A percentile compares a stretch with the other conserved stretches of the same genome.
Conservation (phyloP, 2,888 invertebrate genomes). For the Drosophila histrio region DNA sequence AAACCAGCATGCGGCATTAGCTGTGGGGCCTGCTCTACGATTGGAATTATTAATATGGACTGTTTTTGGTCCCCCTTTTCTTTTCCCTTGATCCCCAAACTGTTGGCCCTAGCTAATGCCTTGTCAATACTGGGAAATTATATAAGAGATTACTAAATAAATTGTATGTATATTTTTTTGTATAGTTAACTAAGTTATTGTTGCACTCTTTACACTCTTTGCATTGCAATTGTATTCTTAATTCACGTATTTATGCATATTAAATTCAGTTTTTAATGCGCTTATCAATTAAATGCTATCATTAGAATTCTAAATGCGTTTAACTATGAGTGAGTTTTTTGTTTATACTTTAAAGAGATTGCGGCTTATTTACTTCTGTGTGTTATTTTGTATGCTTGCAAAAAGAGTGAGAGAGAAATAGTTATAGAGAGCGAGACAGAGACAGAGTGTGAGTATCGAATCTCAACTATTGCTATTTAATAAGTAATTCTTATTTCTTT, state of each 20-base stretch:
- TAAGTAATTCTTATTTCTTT: constrained; percentile 11
- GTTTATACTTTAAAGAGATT: constrained; percentile 17
- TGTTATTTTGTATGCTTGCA: constrained; percentile 4
- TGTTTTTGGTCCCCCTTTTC: constrained; percentile 45
- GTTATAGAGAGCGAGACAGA: too few species aligned
- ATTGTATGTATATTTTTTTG: background rate
- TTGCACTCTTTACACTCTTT: constrained; percentile 38
- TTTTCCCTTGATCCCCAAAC: constrained; percentile 7
- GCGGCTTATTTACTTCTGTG: constrained; percentile 2
- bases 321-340: constrained; percentile 62
- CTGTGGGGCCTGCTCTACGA: background rate
- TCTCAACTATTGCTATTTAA: constrained; percentile 6
- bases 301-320: constrained; percentile 59
- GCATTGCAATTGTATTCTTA: constrained; percentile 13
- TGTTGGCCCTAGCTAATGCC: constrained; percentile 14
- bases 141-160: background rate
- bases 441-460: background rate
- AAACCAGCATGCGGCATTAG: background rate
- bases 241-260: constrained; percentile 25
- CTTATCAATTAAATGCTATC: constrained; percentile 58
- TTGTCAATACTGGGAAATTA: background rate
- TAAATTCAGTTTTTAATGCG: constrained; percentile 67
- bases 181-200: constrained; percentile 53
- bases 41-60: constrained; percentile 40
- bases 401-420: constrained; percentile 6